Evolutionary conservation across 1,140 invertebrate species (phyloP).

Genomic region (Macrosteles quadrilineatus): DNA sequence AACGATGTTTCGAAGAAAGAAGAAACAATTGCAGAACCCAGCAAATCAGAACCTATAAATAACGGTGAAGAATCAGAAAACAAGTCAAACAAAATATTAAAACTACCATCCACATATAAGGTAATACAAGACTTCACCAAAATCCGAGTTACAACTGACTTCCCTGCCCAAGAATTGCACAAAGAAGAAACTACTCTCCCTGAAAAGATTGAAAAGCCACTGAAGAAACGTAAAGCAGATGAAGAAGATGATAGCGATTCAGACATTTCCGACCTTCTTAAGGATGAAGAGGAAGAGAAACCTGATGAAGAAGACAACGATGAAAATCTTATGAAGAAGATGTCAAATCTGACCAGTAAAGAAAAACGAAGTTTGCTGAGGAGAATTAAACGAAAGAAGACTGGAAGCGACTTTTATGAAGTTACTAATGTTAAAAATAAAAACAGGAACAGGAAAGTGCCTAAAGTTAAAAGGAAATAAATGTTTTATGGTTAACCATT

Average conservation of each 20-base stretch:
- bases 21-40: not conserved
- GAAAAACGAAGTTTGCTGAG: constrained; percentile 74
- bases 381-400: constrained; percentile 76
- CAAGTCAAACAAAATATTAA: constrained; percentile 22
- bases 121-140: constrained; percentile 79
- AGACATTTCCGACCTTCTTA: constrained; percentile 52
- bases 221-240: constrained; percentile 39
- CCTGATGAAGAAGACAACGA: constrained; percentile 42
- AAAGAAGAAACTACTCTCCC: constrained; percentile 1
- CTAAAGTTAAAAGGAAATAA: constrained; percentile 26
- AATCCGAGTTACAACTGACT: constrained; percentile 73
- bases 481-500: too few species aligned
- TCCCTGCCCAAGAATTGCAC: constrained; percentile 65
- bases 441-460: constrained; percentile 47
- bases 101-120: constrained; percentile 44
- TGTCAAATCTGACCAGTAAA: constrained; percentile 65
- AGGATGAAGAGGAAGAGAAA: constrained; percentile 46
- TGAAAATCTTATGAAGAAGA: constrained; percentile 48
- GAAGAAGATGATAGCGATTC: constrained; percentile 46
- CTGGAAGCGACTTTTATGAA: constrained; percentile 93
- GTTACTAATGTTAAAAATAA: constrained; percentile 91
- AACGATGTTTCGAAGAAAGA: not conserved
- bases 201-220: constrained; percentile 43
- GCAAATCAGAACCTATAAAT: constrained; percentile 24
- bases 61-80: constrained; percentile 31